A percentile compares a stretch with the other conserved stretches of the same genome.
phyloP scores from a whole-genome alignment of 2,888 invertebrate species.

The Scaptodrosophila latifasciaeformis region DNA sequence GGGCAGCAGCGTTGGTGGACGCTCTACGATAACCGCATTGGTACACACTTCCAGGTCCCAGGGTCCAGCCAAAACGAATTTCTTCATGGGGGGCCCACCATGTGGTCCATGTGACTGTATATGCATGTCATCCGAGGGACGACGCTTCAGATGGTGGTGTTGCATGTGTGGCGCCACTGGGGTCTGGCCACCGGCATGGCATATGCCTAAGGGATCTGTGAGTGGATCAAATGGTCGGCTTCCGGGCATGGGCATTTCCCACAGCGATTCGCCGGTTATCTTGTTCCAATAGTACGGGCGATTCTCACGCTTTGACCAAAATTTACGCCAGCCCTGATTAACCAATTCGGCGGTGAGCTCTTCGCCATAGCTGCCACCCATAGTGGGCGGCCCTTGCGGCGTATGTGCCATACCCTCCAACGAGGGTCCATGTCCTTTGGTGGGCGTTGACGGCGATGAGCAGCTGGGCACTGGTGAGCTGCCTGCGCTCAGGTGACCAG shows the following conservation, averaged over 20 bases:
- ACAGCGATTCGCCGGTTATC: conserved; percentile 94
- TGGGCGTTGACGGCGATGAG: conserved; percentile 72
- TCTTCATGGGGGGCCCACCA: conserved; percentile 85
- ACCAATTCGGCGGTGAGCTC: conserved; percentile 75
- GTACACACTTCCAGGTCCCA: conserved; percentile 97
- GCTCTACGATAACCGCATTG: conserved; percentile 87
- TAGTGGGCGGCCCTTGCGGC: conserved; percentile 72
- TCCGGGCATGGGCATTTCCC: conserved; percentile 97
- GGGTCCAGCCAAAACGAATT: conserved; percentile 90
- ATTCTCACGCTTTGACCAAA: conserved; percentile 97
- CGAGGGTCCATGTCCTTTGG: conserved; percentile 68
- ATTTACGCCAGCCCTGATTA: conserved; percentile 96
- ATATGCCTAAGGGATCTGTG: conserved; percentile 85
- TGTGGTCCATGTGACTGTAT: conserved; percentile 58
- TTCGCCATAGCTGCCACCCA: conserved; percentile 71
- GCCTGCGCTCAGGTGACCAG: conserved; percentile 50
- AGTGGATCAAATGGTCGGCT: conserved; percentile 89
- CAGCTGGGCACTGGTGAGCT: conserved; percentile 69
- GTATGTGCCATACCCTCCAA: conserved; percentile 72
- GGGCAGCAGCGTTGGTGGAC: conserved; percentile 87
- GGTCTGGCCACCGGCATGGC: conserved; percentile 62
- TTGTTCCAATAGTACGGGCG: conserved; percentile 98
- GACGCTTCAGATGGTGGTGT: conserved; percentile 70
- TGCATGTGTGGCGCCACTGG: conserved; percentile 60
- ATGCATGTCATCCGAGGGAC: conserved; percentile 74